Conservation (phyloP, 2,888 invertebrate species). For the Odontomyia ornata region DNA sequence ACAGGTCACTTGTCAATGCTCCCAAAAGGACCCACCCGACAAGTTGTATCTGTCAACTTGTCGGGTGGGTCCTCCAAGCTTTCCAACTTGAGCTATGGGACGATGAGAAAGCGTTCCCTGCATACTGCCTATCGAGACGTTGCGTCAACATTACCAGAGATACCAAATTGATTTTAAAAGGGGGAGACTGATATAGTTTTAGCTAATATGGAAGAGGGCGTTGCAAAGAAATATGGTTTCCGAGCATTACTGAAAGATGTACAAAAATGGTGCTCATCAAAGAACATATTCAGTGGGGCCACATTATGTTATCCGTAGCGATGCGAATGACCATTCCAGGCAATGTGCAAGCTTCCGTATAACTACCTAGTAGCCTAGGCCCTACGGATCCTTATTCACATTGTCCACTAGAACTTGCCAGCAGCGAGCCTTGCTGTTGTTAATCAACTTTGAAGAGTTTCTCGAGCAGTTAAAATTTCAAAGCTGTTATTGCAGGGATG, state of each 20-base stretch:
- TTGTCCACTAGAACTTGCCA: too few species aligned
- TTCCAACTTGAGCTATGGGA: conserved; percentile 67
- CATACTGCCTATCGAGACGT: conserved; percentile 58
- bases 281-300: conserved; percentile 70
- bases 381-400: too few species aligned
- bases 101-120: conserved; percentile 54
- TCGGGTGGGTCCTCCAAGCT: conserved; percentile 61
- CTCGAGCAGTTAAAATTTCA: too few species aligned
- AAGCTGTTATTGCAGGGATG: too few species aligned
- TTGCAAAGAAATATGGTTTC: conserved; percentile 49
- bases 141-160: conserved; percentile 57
- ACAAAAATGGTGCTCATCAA: conserved; percentile 65
- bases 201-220: conserved; percentile 51
- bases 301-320: conserved; percentile 65
- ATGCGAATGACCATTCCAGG: conserved; percentile 69
- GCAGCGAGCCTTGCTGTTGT: too few species aligned
- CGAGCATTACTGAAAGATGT: conserved; percentile 49
- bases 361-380: too few species aligned
- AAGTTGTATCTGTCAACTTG: too few species aligned
- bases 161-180: conserved; percentile 50
- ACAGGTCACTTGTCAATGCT: conserved; percentile 55
- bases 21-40: conserved; percentile 51
- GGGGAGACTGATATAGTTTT: conserved; percentile 49
- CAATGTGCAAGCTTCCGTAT: too few species aligned
- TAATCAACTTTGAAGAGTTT: too few species aligned